Conservation (phyloP, 2,888 invertebrate species). For the Agrochola litura region DNA sequence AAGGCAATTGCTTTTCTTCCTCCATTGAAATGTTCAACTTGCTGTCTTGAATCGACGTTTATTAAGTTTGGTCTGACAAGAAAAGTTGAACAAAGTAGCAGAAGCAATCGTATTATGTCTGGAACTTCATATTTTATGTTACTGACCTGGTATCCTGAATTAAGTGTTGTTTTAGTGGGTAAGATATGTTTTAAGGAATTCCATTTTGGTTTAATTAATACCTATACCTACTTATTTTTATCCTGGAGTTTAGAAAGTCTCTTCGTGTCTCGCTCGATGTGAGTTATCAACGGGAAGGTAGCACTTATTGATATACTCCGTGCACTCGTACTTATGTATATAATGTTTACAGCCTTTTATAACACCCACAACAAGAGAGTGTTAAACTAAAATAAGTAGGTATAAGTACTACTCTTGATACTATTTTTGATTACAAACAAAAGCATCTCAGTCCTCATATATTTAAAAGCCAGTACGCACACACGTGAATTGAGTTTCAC, state of each 20-base stretch:
- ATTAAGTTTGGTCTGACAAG: slow-evolving; percentile 61
- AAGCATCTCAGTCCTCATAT: background rate
- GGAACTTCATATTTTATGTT: slow-evolving; percentile 40
- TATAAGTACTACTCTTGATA: too few relatives aligned
- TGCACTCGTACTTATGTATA: too few relatives aligned
- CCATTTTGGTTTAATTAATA: background rate
- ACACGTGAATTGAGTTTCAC: slow-evolving; percentile 3
- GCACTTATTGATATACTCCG: background rate
- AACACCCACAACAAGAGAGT: too few relatives aligned
- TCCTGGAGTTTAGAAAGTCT: background rate
- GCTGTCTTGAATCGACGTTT: slow-evolving; percentile 59
- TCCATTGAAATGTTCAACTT: slow-evolving; percentile 61
- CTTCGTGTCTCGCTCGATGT: background rate
- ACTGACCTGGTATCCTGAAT: slow-evolving; percentile 14
- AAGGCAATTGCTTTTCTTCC: slow-evolving; percentile 62
- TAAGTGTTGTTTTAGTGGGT: slow-evolving; percentile 18
- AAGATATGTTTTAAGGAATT: background rate
- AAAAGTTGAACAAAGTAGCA: slow-evolving; percentile 56
- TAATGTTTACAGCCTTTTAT: too few relatives aligned
- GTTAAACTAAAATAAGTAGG: too few relatives aligned
- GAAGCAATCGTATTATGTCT: slow-evolving; percentile 52
- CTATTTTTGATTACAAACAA: background rate
- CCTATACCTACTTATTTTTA: too few relatives aligned
- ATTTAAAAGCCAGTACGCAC: background rate
- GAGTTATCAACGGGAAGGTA: background rate